These are phyloP conservation scores for Archips xylosteana DNA, from an alignment of 2,888 invertebrate species.

Conservation along the genomic window DNA sequence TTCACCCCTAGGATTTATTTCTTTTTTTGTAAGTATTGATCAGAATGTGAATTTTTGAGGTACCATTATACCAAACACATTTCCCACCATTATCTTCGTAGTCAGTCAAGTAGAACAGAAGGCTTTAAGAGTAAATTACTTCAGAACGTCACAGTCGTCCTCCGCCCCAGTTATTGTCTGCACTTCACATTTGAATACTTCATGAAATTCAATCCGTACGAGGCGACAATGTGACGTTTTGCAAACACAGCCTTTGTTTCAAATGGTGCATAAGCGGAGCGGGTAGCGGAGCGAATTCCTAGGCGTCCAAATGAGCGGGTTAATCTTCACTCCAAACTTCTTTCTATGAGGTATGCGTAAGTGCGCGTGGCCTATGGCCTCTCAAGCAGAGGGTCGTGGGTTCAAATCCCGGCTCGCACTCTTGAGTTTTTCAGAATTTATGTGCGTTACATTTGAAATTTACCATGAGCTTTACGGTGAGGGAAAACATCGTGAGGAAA, in stretches of 20 bases:
- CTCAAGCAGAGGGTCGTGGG: too few species aligned
- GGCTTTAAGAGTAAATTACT: conserved; percentile 25
- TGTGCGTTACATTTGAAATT: too few species aligned
- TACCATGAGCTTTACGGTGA: too few species aligned
- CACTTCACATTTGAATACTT: conserved; percentile 46
- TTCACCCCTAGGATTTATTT: too few species aligned
- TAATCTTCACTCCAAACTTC: too few species aligned
- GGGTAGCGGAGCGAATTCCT: background rate
- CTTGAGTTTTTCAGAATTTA: too few species aligned
- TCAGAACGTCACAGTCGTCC: conserved; percentile 3
- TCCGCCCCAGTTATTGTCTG: conserved; percentile 27
- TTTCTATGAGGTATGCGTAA: too few species aligned
- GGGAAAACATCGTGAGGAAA: too few species aligned
- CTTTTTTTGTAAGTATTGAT: too few species aligned
- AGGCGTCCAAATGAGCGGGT: background rate
- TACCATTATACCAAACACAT: background rate
- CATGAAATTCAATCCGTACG: conserved; percentile 51
- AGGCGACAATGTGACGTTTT: conserved; percentile 49
- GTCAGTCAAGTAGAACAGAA: background rate
- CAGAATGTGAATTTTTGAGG: too few species aligned
- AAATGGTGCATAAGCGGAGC: conserved; percentile 15
- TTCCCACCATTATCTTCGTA: background rate
- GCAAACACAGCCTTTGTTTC: conserved; percentile 44
- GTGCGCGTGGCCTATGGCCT: too few species aligned
- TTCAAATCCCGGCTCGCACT: too few species aligned